Conservation (phyloP, 1,140 invertebrate species). For the Linepithema humile region DNA sequence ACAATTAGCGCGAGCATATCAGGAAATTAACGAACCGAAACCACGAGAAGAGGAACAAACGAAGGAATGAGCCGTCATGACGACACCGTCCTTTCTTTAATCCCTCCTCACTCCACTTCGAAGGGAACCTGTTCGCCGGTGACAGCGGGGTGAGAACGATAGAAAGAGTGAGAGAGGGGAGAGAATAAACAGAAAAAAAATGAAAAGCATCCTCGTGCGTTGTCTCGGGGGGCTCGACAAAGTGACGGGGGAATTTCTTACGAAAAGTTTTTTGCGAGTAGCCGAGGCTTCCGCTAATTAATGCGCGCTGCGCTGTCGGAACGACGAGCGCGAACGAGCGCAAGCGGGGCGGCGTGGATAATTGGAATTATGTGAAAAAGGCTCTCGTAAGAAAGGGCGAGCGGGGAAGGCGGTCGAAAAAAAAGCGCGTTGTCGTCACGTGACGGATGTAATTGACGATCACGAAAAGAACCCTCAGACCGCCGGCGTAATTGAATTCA, state of each 20-base stretch:
- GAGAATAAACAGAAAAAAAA: conserved; percentile 46
- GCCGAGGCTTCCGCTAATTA: conserved; percentile 80
- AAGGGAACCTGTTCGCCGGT: conserved; percentile 69
- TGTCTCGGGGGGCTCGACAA: conserved; percentile 71
- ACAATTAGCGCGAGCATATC: conserved; percentile 81
- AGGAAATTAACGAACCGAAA: conserved; percentile 80
- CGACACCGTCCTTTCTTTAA: conserved; percentile 60
- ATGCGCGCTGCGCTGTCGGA: conserved; percentile 70
- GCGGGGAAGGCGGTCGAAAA: conserved; percentile 33
- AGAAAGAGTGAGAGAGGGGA: not conserved
- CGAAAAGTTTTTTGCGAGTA: conserved; percentile 60
- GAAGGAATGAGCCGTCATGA: not conserved
- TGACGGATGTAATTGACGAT: conserved; percentile 82
- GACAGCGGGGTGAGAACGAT: conserved; percentile 57
- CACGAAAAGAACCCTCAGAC: conserved; percentile 43
- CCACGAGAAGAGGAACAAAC: conserved; percentile 25
- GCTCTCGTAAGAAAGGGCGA: conserved; percentile 65
- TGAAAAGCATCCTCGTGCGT: conserved; percentile 60
- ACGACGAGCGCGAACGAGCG: conserved; percentile 42
- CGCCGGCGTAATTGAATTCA: conserved; percentile 81
- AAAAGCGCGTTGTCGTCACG: conserved; percentile 76
- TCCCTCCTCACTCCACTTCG: conserved; percentile 32
- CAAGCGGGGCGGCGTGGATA: conserved; percentile 76
- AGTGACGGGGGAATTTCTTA: conserved; percentile 71
- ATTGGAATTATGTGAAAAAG: conserved; percentile 83